Percentiles rank a stretch among this genome's conserved stretches.
Evolutionary conservation across 2,113 vertebrate species (phyloP).

Genomic region (Bufo gargarizans): DNA sequence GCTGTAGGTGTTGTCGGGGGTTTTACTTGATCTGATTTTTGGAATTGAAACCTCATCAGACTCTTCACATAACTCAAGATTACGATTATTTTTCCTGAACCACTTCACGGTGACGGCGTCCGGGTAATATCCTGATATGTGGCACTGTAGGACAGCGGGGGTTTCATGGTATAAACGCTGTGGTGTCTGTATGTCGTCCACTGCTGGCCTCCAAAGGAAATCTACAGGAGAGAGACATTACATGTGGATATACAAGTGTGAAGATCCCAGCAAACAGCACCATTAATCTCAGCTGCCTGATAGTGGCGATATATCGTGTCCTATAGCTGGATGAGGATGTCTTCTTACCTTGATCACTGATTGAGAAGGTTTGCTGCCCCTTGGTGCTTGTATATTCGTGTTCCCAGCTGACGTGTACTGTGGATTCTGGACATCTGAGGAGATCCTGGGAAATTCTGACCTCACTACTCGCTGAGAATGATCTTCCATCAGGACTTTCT

Average conservation of each 20-base stretch:
- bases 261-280: neutral
- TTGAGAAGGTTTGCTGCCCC: neutral
- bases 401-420: neutral
- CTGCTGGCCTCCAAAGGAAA: conserved; percentile 8
- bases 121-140: conserved; percentile 25
- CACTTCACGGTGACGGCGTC: conserved; percentile 18
- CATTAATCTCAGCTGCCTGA: neutral
- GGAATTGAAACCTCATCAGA: neutral
- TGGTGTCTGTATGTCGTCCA: conserved; percentile 13
- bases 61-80: conserved; percentile 14
- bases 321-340: neutral
- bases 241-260: neutral
- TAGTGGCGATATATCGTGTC: neutral
- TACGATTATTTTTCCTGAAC: neutral
- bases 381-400: conserved; percentile 11
- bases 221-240: neutral
- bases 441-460: neutral
- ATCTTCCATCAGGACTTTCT: neutral
- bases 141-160: neutral
- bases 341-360: neutral
- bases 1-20: conserved; percentile 24
- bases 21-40: neutral
- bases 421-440: neutral
- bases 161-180: neutral
- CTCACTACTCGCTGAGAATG: neutral